A percentile compares a stretch with the other conserved stretches of the same genome.
Conservation (phyloP, 2,888 invertebrate genomes). For the Agrochola circellaris region DNA sequence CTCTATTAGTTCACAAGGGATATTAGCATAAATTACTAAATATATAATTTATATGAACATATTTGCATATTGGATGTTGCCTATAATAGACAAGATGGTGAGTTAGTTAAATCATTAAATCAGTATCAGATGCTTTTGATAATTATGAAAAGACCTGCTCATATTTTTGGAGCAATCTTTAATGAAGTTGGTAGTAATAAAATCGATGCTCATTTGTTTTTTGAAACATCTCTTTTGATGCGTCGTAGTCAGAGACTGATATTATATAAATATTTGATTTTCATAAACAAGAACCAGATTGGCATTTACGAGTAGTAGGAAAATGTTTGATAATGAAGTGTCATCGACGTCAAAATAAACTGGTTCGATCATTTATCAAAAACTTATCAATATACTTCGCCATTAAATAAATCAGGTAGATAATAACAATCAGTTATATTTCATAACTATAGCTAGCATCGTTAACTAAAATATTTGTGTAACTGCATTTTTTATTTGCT, state of each 20-base stretch:
- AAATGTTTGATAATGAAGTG: slow-evolving; percentile 45
- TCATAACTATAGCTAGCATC: slow-evolving; percentile 30
- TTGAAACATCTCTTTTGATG: slow-evolving; percentile 11
- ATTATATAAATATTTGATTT: slow-evolving; percentile 53
- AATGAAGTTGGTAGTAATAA: slow-evolving; percentile 42
- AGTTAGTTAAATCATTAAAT: slow-evolving; percentile 59
- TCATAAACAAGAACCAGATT: slow-evolving; percentile 23
- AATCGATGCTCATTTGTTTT: slow-evolving; percentile 33
- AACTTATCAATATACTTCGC: slow-evolving; percentile 36
- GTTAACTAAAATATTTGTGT: slow-evolving; percentile 46
- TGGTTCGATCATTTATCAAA: slow-evolving; percentile 39
- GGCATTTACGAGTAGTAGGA: slow-evolving; percentile 11
- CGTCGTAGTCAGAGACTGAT: not conserved
- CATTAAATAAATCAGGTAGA: slow-evolving; percentile 38
- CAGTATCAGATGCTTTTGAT: slow-evolving; percentile 38
- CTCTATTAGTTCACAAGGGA: slow-evolving; percentile 76
- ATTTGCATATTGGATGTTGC: slow-evolving; percentile 65
- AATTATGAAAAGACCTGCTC: slow-evolving; percentile 51
- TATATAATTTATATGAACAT: slow-evolving; percentile 64
- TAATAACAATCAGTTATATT: slow-evolving; percentile 35
- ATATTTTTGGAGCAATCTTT: slow-evolving; percentile 20
- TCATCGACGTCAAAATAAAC: slow-evolving; percentile 50
- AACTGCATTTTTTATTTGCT: slow-evolving; percentile 38
- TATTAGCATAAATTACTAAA: slow-evolving; percentile 78
- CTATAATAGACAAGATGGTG: slow-evolving; percentile 56